Percentiles rank a stretch among this genome's conserved stretches.
Evolutionary conservation across 2,888 invertebrate species (phyloP).

Genomic region (Calameuta pallipes): DNA sequence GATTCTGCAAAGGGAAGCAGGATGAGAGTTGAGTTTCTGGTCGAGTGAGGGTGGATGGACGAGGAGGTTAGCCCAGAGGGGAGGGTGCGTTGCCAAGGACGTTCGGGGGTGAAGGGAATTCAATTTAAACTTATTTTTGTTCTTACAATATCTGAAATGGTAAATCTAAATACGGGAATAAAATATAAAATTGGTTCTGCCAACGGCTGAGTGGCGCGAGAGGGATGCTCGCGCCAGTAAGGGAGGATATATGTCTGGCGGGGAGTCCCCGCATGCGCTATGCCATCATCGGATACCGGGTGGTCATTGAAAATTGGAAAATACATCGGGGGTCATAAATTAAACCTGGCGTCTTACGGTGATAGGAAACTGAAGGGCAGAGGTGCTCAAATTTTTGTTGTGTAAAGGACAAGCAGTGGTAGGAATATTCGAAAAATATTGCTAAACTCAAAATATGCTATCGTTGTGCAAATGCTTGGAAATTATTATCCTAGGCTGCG

Average conservation of each 20-base stretch:
- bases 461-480: background rate
- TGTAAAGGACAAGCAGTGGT: too few species aligned
- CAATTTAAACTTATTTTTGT: constrained; percentile 64
- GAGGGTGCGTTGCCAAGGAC: constrained; percentile 12
- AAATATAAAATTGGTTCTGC: constrained; percentile 59
- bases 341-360: constrained; percentile 40
- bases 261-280: constrained; percentile 16
- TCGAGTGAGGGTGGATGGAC: background rate
- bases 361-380: constrained; percentile 29
- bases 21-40: background rate
- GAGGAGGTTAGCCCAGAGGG: background rate
- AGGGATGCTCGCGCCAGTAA: background rate
- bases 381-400: constrained; percentile 21
- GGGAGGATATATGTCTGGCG: background rate
- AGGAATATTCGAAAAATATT: background rate
- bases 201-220: constrained; percentile 24
- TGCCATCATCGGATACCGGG: constrained; percentile 31
- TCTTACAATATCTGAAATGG: constrained; percentile 59
- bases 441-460: background rate
- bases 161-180: constrained; percentile 61
- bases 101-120: constrained; percentile 50
- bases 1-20: background rate
- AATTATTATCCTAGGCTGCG: background rate
- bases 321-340: constrained; percentile 45
- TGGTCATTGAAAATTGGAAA: constrained; percentile 57